Percentiles rank a stretch among this genome's conserved stretches.
phyloP scores from a whole-genome alignment of 64 coral and sea anemone species.

The Trachythela sp. region DNA sequence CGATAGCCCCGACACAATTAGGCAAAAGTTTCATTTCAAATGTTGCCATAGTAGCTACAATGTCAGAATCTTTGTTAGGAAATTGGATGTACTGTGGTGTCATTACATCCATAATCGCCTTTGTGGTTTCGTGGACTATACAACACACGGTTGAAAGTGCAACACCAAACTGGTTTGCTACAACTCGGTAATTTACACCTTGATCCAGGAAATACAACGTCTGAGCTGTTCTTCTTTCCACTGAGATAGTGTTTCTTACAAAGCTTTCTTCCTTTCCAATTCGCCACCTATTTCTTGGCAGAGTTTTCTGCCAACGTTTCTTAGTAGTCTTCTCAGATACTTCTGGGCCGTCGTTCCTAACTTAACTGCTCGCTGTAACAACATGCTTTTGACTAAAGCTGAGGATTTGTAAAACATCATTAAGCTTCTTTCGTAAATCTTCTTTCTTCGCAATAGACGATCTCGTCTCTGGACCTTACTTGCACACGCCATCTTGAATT shows the following conservation, averaged over 20 bases:
- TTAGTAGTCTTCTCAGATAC: slow-evolving; percentile 17
- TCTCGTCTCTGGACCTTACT: slow-evolving; percentile 5
- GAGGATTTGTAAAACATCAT: background rate
- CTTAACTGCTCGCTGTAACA: background rate
- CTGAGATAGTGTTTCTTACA: slow-evolving; percentile 36
- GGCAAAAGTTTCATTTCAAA: background rate
- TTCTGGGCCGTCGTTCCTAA: background rate
- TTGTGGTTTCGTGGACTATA: too few relatives aligned
- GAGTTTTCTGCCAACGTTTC: background rate
- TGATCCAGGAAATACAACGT: too few relatives aligned
- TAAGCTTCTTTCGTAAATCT: background rate
- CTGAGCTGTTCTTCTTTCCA: background rate
- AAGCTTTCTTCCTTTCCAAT: slow-evolving; percentile 36
- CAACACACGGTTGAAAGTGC: slow-evolving; percentile 29
- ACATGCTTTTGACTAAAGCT: background rate
- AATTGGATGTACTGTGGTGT: too few relatives aligned
- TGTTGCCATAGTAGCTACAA: background rate
- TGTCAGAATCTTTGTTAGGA: background rate
- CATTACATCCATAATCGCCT: slow-evolving; percentile 32
- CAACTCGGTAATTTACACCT: background rate
- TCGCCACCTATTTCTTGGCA: background rate
- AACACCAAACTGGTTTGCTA: slow-evolving; percentile 31
- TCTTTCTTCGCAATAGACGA: slow-evolving; percentile 6
- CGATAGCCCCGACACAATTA: slow-evolving; percentile 1
- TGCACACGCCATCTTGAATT: background rate